Base-by-base conservation (phyloP, 1,140 invertebrate species). In the Achroia grisella region DNA sequence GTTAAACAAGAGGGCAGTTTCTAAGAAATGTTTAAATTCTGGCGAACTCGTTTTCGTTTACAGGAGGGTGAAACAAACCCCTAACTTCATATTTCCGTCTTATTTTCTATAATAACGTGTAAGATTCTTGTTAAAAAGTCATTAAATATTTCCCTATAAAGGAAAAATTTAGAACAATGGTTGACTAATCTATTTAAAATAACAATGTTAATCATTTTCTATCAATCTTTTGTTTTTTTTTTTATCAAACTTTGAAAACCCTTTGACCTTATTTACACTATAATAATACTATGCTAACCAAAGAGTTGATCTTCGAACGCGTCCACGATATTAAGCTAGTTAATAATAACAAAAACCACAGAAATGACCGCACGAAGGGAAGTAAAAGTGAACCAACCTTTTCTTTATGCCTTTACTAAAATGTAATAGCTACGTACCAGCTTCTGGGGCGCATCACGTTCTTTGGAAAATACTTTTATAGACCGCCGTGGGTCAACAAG, bases 101-200 rank as follows among this genome's bases (percentile, higher is more conserved):
- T 59, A 69, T 71, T 71, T 68, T 66, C 62, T 55, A 64, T 67
- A 72, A 72, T 62, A 62, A 66, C 65, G 56, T 66, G n/a, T 53
- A 57, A 56, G 55, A 66, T 48, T 56, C 58, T 52, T 56, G 55
- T 62, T 56, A 54, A 30, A 39, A 54, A 30, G 41, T 34, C 44
- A 56, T 61, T 61, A n/a, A n/a, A n/a, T n/a, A 57, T 49, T 49
- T 52, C 47, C 43, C 36, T 35, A 29, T 31, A 15, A 29, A 13
- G 40, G 44, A 53, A 52, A 44, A 48, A 39, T 52, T 27, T 52
- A 23, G 17, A n/a, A n/a, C 47, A 35, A 10, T 10, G 34, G 23
- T 1, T 37, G 23, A 28, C 40, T 32, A 36, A 35, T 29, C 30
- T 5, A 17, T 39, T 17, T 39, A 23, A 23, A 23, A 23, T 23